Conservation (phyloP, 1,140 invertebrate genomes). For the Melitaea cinxia region DNA sequence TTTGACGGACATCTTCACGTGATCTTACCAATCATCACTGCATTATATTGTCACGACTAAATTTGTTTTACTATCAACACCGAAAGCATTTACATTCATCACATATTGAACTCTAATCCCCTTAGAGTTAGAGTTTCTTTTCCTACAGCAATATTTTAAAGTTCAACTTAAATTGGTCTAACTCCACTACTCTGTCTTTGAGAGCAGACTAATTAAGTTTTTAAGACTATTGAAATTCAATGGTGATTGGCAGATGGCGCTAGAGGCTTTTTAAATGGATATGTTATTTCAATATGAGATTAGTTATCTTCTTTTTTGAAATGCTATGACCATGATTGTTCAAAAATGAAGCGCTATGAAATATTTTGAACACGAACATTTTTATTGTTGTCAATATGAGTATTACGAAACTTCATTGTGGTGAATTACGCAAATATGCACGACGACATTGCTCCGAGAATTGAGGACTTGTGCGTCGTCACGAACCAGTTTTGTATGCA, state of each 20-base stretch:
- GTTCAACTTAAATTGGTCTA: constrained; percentile 39
- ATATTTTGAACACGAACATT: background rate
- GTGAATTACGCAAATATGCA: background rate
- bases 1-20: constrained; percentile 69
- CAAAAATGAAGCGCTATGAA: background rate
- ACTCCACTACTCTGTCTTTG: constrained; percentile 63
- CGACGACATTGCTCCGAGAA: constrained; percentile 22
- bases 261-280: constrained; percentile 73
- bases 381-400: constrained; percentile 6
- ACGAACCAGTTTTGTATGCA: constrained; percentile 50
- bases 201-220: constrained; percentile 78
- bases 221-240: constrained; percentile 72
- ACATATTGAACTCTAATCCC: background rate
- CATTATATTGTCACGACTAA: constrained; percentile 68
- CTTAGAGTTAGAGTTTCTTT: background rate
- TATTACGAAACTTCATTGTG: too few species aligned
- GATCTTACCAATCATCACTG: constrained; percentile 63
- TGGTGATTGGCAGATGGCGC: constrained; percentile 78
- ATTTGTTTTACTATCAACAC: constrained; percentile 32
- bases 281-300: constrained; percentile 57
- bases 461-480: constrained; percentile 39
- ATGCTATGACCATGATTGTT: constrained; percentile 5
- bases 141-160: background rate
- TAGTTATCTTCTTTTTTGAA: constrained; percentile 24
- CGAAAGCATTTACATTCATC: background rate